Evolutionary conservation across 2,888 invertebrate genomes (phyloP).

Genomic region (Tetragonisca angustula): DNA sequence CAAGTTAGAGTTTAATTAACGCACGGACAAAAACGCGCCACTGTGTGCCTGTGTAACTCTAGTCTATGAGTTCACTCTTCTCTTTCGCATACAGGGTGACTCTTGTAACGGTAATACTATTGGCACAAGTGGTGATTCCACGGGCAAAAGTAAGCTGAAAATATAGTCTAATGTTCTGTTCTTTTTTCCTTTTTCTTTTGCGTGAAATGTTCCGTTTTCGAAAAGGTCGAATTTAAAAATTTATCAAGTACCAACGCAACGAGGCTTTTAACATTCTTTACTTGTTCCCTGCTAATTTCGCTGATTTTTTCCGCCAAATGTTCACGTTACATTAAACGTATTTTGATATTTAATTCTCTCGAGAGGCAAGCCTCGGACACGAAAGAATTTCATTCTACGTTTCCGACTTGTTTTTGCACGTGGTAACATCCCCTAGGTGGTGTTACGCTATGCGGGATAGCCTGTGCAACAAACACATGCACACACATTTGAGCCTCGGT

Average conservation of each 20-base stretch:
- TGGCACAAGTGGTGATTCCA: background rate
- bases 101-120: background rate
- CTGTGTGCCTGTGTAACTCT: conserved; percentile 4
- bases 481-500: background rate
- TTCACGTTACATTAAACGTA: background rate
- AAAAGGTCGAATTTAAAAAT: background rate
- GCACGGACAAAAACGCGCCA: conserved; percentile 66
- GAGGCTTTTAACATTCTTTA: background rate
- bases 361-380: background rate
- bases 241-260: background rate
- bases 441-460: background rate
- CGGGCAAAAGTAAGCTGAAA: background rate
- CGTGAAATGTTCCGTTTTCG: background rate
- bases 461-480: background rate
- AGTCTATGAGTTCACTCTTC: background rate
- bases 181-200: background rate
- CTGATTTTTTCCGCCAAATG: too few species aligned
- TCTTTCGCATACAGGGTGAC: background rate
- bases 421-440: background rate
- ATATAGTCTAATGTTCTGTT: background rate
- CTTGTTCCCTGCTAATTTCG: too few species aligned
- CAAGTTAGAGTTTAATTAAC: conserved; percentile 74
- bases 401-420: background rate
- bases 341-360: background rate
- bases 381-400: background rate